phyloP scores from a whole-genome alignment of 1,140 invertebrate species.

The Nylanderia fulva region DNA sequence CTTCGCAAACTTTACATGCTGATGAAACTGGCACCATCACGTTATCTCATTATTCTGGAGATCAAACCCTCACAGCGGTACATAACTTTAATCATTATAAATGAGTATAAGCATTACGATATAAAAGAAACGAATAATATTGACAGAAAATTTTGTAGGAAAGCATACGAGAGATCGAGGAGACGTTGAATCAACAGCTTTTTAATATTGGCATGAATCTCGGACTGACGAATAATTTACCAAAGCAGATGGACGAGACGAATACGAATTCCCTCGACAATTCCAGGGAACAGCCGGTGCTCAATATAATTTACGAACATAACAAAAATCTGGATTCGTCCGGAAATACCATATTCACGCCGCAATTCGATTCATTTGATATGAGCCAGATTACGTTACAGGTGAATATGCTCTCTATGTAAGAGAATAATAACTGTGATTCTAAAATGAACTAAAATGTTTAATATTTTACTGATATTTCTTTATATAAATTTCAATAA shows the following conservation, averaged over 20 bases:
- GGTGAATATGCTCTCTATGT: conserved; percentile 53
- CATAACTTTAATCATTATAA: conserved; percentile 39
- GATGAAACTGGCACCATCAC: conserved; percentile 83
- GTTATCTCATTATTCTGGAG: conserved; percentile 79
- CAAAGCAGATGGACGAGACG: conserved; percentile 65
- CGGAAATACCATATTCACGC: conserved; percentile 70
- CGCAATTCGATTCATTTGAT: conserved; percentile 80
- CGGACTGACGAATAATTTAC: conserved; percentile 64
- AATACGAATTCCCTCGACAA: conserved; percentile 58
- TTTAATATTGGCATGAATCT: conserved; percentile 81
- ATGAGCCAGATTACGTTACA: conserved; percentile 80
- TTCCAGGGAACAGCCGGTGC: conserved; percentile 71
- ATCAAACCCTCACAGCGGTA: conserved; percentile 81
- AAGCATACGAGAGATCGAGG: conserved; percentile 83
- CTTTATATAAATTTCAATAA: conserved; percentile 2
- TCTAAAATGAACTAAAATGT: neutral
- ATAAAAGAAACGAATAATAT: neutral
- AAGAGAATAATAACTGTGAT: neutral
- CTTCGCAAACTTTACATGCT: conserved; percentile 80
- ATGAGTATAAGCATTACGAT: neutral
- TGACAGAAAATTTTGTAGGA: conserved; percentile 75
- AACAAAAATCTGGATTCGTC: conserved; percentile 73
- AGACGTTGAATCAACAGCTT: conserved; percentile 83
- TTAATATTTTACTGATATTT: neutral
- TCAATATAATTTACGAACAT: conserved; percentile 81